Percentiles rank a stretch among this genome's conserved stretches.
Conservation (phyloP, 2,797 vertebrate genomes). For the Nannoperca australis region DNA sequence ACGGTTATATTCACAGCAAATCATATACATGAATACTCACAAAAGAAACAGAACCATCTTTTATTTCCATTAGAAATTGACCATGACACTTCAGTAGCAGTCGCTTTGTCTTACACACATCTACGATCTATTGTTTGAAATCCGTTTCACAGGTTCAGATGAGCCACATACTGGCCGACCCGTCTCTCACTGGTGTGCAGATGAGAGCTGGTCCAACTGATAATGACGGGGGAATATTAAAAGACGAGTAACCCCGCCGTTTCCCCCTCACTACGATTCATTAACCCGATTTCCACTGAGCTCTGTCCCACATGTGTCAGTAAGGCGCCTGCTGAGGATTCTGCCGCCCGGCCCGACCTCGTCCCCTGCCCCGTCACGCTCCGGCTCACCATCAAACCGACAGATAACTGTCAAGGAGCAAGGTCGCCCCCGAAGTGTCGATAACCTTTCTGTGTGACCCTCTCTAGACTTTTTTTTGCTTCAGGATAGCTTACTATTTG, state of each 20-base stretch:
- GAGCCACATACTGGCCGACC: conserved; percentile 69
- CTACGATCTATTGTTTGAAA: conserved; percentile 72
- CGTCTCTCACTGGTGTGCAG: conserved; percentile 48
- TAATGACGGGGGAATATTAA: conserved; percentile 74
- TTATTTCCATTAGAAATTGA: conserved; percentile 51
- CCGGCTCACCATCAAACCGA: conserved; percentile 85
- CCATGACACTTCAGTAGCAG: conserved; percentile 58
- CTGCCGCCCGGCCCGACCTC: conserved; percentile 19
- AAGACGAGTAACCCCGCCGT: conserved; percentile 71
- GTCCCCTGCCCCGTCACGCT: conserved; percentile 54
- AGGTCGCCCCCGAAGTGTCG: conserved; percentile 37
- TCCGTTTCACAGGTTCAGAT: conserved; percentile 65
- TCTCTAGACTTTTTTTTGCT: not conserved
- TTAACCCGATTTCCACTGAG: conserved; percentile 84
- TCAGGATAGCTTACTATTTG: not conserved
- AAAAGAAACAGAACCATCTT: conserved; percentile 35
- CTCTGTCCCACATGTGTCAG: conserved; percentile 85
- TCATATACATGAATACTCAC: conserved; percentile 48
- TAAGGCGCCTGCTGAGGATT: conserved; percentile 73
- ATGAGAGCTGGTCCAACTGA: conserved; percentile 68
- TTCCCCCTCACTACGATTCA: conserved; percentile 73
- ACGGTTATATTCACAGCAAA: conserved; percentile 45
- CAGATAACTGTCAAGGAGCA: conserved; percentile 82
- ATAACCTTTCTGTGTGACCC: conserved; percentile 19
- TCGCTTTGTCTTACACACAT: conserved; percentile 62